phyloP scores from a whole-genome alignment of 1,140 invertebrate species.

The Zaprionus kolodkinae region DNA sequence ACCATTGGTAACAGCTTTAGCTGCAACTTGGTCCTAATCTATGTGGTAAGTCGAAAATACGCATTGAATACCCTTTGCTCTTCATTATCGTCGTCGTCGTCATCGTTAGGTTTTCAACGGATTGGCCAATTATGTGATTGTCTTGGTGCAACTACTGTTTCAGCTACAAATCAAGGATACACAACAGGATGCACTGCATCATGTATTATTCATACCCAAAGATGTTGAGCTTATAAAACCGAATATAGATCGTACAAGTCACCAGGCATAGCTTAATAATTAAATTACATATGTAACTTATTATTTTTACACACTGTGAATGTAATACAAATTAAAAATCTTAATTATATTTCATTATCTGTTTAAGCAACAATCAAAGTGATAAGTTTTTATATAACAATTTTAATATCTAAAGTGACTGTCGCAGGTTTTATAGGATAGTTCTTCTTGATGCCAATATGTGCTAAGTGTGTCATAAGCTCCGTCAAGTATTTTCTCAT shows the following conservation, averaged over 20 bases:
- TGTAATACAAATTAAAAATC: not conserved
- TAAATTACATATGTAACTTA: not conserved
- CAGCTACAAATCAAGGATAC: conserved; percentile 60
- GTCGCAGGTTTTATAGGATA: conserved; percentile 2
- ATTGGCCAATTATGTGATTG: conserved; percentile 70
- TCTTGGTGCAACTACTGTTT: conserved; percentile 73
- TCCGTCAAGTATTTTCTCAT: not conserved
- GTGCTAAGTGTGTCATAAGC: not conserved
- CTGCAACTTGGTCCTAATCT: conserved; percentile 56
- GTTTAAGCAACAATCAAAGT: not conserved
- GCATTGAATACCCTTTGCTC: too few relatives aligned
- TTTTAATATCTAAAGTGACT: conserved; percentile 34
- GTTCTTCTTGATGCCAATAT: not conserved
- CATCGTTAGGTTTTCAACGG: conserved; percentile 61
- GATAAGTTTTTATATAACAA: not conserved
- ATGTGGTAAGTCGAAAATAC: conserved; percentile 47
- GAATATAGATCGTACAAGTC: conserved; percentile 22
- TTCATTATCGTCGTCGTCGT: not conserved
- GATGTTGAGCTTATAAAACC: conserved; percentile 63
- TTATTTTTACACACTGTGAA: too few relatives aligned
- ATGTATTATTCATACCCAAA: conserved; percentile 16
- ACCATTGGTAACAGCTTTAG: conserved; percentile 45
- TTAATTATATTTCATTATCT: not conserved
- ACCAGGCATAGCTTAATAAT: conserved; percentile 8
- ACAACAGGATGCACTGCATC: not conserved